Conservation (phyloP, 2,888 invertebrate species). For the Aricia artaxerxes region DNA sequence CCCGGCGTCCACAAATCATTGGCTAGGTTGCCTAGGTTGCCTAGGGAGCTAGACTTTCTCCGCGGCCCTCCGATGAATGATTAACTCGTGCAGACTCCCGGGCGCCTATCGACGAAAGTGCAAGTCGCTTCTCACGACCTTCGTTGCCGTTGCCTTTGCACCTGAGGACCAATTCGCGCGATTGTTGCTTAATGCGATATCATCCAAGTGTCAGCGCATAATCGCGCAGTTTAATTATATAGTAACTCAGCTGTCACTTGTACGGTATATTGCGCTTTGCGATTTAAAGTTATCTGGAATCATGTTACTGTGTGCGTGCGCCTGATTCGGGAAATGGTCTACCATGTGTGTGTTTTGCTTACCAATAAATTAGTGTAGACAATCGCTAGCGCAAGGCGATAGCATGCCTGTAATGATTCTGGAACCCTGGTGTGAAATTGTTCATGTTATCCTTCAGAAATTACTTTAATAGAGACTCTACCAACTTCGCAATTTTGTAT, state of each 20-base stretch:
- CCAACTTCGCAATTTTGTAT: too few relatives aligned
- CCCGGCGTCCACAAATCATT: constrained; percentile 30
- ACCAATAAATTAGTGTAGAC: too few relatives aligned
- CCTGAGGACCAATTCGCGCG: not conserved
- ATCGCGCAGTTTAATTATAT: too few relatives aligned
- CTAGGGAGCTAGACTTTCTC: constrained; percentile 48
- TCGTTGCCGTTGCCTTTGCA: constrained; percentile 18
- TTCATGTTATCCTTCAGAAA: too few relatives aligned
- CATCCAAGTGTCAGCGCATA: not conserved
- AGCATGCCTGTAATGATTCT: not conserved
- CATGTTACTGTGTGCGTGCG: too few relatives aligned
- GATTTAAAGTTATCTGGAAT: too few relatives aligned
- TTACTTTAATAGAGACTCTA: too few relatives aligned
- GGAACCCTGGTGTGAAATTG: not conserved
- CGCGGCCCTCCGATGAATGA: constrained; percentile 52
- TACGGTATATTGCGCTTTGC: too few relatives aligned
- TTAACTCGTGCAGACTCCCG: constrained; percentile 68
- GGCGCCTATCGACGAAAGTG: constrained; percentile 74
- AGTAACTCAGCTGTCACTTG: too few relatives aligned
- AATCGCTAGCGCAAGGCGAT: not conserved
- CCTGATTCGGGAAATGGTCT: too few relatives aligned
- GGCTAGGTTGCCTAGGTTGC: constrained; percentile 26
- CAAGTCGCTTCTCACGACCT: constrained; percentile 75
- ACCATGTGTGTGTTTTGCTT: too few relatives aligned
- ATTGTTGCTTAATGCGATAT: not conserved